These are phyloP conservation scores for Otolemur crassicaudatus DNA, from an alignment of 2,797 vertebrate species.

Conservation along the genomic window DNA sequence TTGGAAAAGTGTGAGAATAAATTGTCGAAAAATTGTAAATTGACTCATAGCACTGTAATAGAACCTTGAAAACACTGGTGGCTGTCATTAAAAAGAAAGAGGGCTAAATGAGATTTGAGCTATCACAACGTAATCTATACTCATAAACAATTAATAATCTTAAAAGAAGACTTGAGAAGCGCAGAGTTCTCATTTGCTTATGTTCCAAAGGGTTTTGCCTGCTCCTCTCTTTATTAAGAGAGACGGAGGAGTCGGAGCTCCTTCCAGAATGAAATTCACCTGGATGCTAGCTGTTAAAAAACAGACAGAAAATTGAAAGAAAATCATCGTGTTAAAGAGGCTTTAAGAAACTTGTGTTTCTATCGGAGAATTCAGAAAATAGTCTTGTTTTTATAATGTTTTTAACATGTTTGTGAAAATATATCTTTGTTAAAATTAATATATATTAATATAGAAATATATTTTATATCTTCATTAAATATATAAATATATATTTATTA, in stretches of 20 bases:
- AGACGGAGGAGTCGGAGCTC: neutral
- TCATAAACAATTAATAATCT: neutral
- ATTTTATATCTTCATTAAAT: too few relatives aligned
- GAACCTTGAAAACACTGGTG: conserved; percentile 38
- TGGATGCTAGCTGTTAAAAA: neutral
- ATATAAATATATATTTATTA: too few relatives aligned
- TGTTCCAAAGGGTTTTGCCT: neutral
- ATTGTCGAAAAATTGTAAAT: neutral
- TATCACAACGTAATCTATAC: conserved; percentile 13
- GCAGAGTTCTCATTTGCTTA: neutral
- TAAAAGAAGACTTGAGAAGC: conserved; percentile 28
- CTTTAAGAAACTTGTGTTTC: neutral
- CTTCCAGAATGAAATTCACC: conserved; percentile 9
- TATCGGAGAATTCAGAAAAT: conserved; percentile 19
- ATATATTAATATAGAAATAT: too few relatives aligned
- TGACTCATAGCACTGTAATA: neutral
- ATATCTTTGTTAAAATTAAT: neutral
- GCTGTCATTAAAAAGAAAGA: neutral
- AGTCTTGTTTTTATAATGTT: neutral
- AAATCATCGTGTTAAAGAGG: conserved; percentile 4
- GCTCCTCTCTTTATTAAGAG: conserved; percentile 17
- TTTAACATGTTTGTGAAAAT: neutral
- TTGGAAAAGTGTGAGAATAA: neutral
- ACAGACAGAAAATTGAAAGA: neutral
- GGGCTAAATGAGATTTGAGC: conserved; percentile 47